Conservation (phyloP, 2,888 invertebrate genomes). For the Blomia tropicalis region DNA sequence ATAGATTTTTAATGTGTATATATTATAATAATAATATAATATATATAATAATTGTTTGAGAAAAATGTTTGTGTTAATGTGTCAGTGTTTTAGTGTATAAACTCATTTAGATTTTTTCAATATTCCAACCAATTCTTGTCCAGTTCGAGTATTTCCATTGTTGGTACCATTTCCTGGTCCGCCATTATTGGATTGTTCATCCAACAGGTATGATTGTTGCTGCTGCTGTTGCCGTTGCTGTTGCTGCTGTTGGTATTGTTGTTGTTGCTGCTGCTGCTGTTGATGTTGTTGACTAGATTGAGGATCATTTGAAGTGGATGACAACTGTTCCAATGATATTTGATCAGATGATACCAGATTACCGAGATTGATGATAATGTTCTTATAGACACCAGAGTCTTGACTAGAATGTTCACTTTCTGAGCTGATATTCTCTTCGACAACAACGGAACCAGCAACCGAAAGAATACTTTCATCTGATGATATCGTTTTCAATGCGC, state of each 20-base stretch:
- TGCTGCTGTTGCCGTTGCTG: not conserved
- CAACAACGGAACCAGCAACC: constrained; percentile 27
- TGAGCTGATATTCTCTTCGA: constrained; percentile 30
- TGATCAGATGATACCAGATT: constrained; percentile 13
- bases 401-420: constrained; percentile 29
- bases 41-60: no score
- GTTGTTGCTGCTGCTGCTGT: not conserved
- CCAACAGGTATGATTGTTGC: not conserved
- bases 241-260: not conserved
- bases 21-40: no score
- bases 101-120: not conserved
- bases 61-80: no score
- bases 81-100: no score
- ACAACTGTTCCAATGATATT: not conserved
- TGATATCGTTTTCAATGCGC: constrained; percentile 15
- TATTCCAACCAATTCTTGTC: not conserved
- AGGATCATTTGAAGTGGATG: not conserved
- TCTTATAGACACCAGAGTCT: constrained; percentile 30
- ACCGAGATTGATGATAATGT: constrained; percentile 30
- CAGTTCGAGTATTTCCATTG: not conserved
- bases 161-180: not conserved
- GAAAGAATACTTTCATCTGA: constrained; percentile 29
- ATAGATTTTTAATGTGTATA: no score
- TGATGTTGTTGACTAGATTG: not conserved
- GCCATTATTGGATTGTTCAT: no score